Conservation (phyloP, 2,797 vertebrate species). For the Anguilla obscura region DNA sequence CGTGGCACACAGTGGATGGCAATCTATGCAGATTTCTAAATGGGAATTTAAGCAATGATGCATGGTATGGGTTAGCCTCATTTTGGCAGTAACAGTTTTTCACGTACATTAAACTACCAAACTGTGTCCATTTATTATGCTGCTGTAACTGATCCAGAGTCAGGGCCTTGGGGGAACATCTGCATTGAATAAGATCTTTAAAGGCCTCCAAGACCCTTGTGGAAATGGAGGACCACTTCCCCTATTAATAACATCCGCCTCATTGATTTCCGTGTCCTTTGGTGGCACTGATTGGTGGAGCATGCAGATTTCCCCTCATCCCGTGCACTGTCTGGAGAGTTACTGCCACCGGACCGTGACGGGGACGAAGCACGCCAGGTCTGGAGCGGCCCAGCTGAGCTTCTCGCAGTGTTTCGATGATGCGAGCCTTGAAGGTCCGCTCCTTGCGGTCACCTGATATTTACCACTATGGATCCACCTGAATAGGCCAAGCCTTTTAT, state of each 20-base stretch:
- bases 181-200: neutral
- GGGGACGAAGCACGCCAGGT: neutral
- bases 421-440: neutral
- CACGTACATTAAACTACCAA: neutral
- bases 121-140: neutral
- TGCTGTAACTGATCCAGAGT: neutral
- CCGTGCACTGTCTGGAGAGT: neutral
- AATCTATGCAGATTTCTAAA: neutral
- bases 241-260: conserved; percentile 6
- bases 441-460: neutral
- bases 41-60: neutral
- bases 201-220: neutral
- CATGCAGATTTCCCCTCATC: conserved; percentile 6
- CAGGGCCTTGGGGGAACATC: neutral
- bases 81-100: neutral
- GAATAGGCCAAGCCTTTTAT: neutral
- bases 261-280: conserved; percentile 10
- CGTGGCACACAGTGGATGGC: neutral
- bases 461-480: neutral
- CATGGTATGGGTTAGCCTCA: neutral
- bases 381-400: neutral
- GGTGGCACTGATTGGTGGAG: neutral
- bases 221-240: neutral
- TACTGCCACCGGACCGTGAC: neutral
- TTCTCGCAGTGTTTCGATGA: neutral